Evolutionary conservation across 1,140 invertebrate genomes (phyloP), one percentile per base, ranked within the genome.

Genomic region (Bombus fervidus): DNA sequence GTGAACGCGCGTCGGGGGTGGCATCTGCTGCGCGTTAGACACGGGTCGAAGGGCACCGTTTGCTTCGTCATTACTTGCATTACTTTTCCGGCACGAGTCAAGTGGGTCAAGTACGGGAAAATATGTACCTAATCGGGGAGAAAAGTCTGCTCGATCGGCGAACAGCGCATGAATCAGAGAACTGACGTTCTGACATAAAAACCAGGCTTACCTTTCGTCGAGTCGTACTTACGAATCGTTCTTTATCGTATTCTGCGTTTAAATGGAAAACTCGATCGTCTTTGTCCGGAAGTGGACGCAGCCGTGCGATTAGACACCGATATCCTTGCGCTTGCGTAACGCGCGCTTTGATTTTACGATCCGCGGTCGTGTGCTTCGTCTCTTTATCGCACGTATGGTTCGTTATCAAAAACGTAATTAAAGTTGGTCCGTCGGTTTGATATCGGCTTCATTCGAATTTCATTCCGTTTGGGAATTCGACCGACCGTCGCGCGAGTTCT

Each of bases 1-100:
- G 68, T 57, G 69, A 74, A 69, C 81, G 76, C 47, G 43, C 62
- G 79, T 86, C 84, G 93, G 93, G 93, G 93, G 93, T 93, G 93
- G 95, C 95, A 95, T 95, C 95, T 95, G 95, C 94, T 95, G 85
- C 92, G 87, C 89, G 93, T 95, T 95, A 95, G 95, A 94, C 91
- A 95, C 95, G 95, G 95, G 91, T 95, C 95, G 93, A 83, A 93
- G 94, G 93, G 93, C 94, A 95, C 91, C 86, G 87, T 83, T 92
- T 87, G 90, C 90, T 86, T 87, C 92, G 90, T 93, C 93, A 93
- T 93, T 93, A 93, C 91, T 92, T 89, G 89, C 91, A 69, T 93
- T 91, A 91, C 88, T 89, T 90, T 89, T 82, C 83, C 57, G 88
- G 53, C 85, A 81, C 72, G 89, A 91, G 92, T 94, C 93, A 94